Evolutionary conservation across 2,797 vertebrate genomes (phyloP).

Genomic region (Gymnoscopelus braueri): DNA sequence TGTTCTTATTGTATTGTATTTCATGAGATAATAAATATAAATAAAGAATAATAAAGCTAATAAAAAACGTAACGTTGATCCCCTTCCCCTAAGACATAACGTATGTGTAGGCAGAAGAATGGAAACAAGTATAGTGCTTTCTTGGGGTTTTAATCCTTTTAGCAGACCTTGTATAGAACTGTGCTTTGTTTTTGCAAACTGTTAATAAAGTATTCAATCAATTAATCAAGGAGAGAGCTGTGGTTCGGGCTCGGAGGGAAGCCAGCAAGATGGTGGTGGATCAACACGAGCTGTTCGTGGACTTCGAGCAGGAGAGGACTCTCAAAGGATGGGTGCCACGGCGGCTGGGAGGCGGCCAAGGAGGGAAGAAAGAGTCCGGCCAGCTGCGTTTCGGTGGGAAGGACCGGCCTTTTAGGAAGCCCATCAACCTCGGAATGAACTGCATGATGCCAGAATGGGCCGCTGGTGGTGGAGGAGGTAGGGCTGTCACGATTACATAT

Average conservation of each 20-base stretch:
- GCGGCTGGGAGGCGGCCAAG: slow-evolving; percentile 91
- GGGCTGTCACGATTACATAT: no score
- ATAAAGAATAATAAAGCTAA: no score
- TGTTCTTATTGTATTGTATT: no score
- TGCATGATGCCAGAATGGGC: slow-evolving; percentile 59
- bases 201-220: no score
- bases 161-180: no score
- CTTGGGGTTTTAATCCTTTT: no score
- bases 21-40: no score
- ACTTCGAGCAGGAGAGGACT: slow-evolving; percentile 91
- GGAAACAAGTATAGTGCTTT: no score
- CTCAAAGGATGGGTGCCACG: slow-evolving; percentile 94
- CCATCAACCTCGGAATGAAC: slow-evolving; percentile 86
- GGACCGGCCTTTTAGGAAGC: slow-evolving; percentile 95
- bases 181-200: no score
- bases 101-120: no score
- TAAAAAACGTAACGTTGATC: no score
- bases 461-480: slow-evolving; percentile 16
- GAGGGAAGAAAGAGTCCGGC: slow-evolving; percentile 96
- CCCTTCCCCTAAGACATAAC: no score
- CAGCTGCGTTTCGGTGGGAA: slow-evolving; percentile 95
- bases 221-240: slow-evolving; percentile 75
- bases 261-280: slow-evolving; percentile 92
- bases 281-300: slow-evolving; percentile 93
- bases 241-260: slow-evolving; percentile 89